A percentile compares a stretch with the other conserved stretches of the same genome.
These are phyloP conservation scores for Camponotus floridanus DNA, from an alignment of 1,140 invertebrate genomes.

Conservation along the genomic window DNA sequence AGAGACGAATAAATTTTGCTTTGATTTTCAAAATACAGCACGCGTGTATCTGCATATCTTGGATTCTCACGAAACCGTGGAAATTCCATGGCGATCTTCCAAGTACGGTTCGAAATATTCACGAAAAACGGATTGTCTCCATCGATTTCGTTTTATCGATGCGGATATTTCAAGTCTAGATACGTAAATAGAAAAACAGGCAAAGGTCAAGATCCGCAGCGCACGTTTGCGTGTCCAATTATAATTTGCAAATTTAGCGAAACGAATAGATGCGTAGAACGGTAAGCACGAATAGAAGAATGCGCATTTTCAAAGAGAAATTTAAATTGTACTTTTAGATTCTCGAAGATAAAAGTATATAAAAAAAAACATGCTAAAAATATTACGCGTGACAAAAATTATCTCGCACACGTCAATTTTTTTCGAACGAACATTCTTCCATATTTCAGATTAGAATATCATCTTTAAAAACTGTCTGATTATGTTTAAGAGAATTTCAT, in stretches of 20 bases:
- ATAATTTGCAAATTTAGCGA: conserved; percentile 1
- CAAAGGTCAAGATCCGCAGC: conserved; percentile 38
- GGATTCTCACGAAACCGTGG: not conserved
- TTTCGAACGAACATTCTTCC: too few relatives aligned
- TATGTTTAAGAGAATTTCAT: too few relatives aligned
- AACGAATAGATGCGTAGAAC: not conserved
- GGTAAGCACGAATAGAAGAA: not conserved
- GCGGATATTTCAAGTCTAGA: conserved; percentile 20
- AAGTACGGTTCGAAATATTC: conserved; percentile 30
- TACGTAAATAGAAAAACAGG: conserved; percentile 17
- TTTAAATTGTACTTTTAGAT: not conserved
- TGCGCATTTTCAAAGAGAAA: not conserved
- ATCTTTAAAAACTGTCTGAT: too few relatives aligned
- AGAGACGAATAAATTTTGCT: too few relatives aligned
- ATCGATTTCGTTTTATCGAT: conserved; percentile 13
- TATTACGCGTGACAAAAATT: too few relatives aligned
- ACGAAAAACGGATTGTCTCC: not conserved
- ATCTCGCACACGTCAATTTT: too few relatives aligned
- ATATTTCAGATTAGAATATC: too few relatives aligned
- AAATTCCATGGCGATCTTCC: conserved; percentile 42
- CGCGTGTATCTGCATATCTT: not conserved
- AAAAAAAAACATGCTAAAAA: too few relatives aligned
- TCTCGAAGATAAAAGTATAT: too few relatives aligned
- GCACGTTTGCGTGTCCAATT: too few relatives aligned
- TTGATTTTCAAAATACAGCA: too few relatives aligned